Percentiles rank a stretch among this genome's conserved stretches.
These are phyloP conservation scores for Helogale parvula DNA, from an alignment of 2,113 vertebrate species.

Conservation along the genomic window DNA sequence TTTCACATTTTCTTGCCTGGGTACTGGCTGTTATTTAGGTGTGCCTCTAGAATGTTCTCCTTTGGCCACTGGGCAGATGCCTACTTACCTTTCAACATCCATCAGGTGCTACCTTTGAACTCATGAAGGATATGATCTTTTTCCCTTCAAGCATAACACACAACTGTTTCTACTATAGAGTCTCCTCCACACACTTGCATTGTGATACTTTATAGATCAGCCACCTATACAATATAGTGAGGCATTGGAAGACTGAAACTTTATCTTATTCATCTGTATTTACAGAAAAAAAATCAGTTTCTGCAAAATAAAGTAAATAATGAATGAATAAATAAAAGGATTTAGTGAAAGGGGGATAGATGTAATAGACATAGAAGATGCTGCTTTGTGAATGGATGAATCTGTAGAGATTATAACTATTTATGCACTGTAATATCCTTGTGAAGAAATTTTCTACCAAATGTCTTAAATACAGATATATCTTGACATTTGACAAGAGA, in stretches of 20 bases:
- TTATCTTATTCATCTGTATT: not conserved
- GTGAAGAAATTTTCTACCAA: not conserved
- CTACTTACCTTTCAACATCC: not conserved
- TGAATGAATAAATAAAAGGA: not conserved
- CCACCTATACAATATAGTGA: not conserved
- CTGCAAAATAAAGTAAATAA: not conserved
- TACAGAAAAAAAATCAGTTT: not conserved
- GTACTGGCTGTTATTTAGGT: not conserved
- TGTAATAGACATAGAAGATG: not conserved
- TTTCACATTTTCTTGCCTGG: not conserved
- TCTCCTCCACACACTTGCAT: not conserved
- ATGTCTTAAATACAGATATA: not conserved
- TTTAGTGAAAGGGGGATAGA: not conserved
- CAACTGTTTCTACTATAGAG: not conserved
- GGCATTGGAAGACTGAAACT: not conserved
- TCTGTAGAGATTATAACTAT: not conserved
- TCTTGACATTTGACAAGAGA: not conserved
- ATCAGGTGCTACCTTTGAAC: not conserved
- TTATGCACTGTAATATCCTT: not conserved
- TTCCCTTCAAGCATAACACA: not conserved
- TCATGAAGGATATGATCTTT: not conserved
- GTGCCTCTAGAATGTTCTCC: not conserved
- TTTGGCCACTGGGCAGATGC: not conserved
- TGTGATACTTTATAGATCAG: not conserved
- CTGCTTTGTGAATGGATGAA: not conserved